A percentile compares a stretch with the other conserved stretches of the same genome.
Conservation (phyloP, 1,140 invertebrate species). For the Leptopilina boulardi region DNA sequence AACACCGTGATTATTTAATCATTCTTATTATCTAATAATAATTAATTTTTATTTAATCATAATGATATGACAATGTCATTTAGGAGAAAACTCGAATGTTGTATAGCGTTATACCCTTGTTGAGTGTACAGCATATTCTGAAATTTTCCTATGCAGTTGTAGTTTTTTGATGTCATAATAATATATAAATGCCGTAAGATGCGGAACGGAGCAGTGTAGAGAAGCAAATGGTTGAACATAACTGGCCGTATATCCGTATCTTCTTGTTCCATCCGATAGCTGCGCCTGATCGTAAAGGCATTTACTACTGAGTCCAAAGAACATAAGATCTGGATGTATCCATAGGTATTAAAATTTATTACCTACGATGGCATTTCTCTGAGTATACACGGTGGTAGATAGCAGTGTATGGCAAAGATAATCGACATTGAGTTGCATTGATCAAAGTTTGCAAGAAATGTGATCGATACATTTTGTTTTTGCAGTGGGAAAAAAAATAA, state of each 20-base stretch:
- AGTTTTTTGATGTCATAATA: constrained; percentile 14
- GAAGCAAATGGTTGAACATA: constrained; percentile 27
- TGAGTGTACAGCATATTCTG: too few species aligned
- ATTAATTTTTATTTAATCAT: too few species aligned
- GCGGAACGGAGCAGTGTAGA: background rate
- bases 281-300: constrained; percentile 29
- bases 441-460: background rate
- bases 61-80: too few species aligned
- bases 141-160: too few species aligned
- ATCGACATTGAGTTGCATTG: constrained; percentile 12
- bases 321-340: constrained; percentile 27
- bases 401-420: constrained; percentile 1
- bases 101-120: too few species aligned
- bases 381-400: constrained; percentile 22
- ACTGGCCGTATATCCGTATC: constrained; percentile 24
- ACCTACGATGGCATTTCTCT: constrained; percentile 19
- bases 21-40: too few species aligned
- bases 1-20: too few species aligned
- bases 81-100: too few species aligned
- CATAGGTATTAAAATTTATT: constrained; percentile 28
- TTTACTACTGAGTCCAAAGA: constrained; percentile 28
- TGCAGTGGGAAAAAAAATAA: background rate
- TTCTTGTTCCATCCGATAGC: constrained; percentile 23
- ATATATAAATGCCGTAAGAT: background rate
- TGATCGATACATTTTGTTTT: background rate